These are phyloP conservation scores for Brienomyrus brachyistius DNA, from an alignment of 2,113 vertebrate species.

Conservation along the genomic window DNA sequence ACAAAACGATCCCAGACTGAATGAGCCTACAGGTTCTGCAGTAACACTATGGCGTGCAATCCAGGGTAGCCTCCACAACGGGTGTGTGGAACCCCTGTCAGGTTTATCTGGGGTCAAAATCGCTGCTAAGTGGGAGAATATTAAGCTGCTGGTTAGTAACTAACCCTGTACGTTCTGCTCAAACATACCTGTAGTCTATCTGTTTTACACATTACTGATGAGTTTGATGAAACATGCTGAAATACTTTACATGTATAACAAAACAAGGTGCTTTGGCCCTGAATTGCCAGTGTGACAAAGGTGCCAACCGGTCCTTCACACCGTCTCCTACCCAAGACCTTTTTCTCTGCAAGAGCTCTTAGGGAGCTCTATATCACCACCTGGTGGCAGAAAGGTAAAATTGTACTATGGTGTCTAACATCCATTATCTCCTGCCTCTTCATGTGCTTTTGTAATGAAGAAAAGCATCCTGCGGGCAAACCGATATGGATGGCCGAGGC, in stretches of 20 bases:
- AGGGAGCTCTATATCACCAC: constrained; percentile 39
- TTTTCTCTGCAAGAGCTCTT: neutral
- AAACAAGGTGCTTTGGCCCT: neutral
- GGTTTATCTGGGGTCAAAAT: neutral
- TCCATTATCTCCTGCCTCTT: neutral
- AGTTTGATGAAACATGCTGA: neutral
- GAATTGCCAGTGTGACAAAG: neutral
- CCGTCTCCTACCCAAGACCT: neutral
- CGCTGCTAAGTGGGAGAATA: neutral
- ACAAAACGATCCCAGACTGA: neutral
- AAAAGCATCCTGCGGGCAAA: neutral
- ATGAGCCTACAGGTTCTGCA: neutral
- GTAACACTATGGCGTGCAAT: neutral
- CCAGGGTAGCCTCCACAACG: neutral
- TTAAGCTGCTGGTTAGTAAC: neutral
- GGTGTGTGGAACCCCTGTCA: neutral
- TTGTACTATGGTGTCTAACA: constrained; percentile 33
- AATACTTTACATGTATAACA: neutral
- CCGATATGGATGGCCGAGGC: neutral
- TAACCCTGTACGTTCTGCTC: neutral
- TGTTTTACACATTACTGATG: neutral
- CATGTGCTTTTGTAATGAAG: neutral
- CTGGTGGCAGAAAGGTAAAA: constrained; percentile 40
- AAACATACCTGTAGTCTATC: neutral
- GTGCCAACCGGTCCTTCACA: neutral